phyloP scores from a whole-genome alignment of 2,113 vertebrate genomes.

The Phodopus roborovskii region DNA sequence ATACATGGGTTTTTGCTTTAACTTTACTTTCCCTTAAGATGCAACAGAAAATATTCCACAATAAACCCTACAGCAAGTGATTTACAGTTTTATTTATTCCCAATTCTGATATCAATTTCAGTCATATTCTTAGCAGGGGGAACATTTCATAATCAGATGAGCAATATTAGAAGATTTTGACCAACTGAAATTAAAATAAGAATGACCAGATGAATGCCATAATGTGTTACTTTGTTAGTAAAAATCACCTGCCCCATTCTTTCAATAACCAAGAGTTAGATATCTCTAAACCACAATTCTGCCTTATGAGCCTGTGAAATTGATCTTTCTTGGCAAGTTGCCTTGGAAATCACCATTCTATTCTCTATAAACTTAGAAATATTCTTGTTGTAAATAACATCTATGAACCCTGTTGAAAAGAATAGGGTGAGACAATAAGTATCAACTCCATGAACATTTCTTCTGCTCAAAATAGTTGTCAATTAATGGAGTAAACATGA shows the following conservation, averaged over 20 bases:
- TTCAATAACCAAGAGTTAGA: neutral
- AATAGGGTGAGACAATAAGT: slow-evolving; percentile 38
- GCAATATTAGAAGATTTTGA: neutral
- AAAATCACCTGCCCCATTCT: neutral
- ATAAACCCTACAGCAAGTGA: neutral
- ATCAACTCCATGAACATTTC: slow-evolving; percentile 36
- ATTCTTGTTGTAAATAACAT: slow-evolving; percentile 46
- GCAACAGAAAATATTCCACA: neutral
- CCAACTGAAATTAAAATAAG: neutral
- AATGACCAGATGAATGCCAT: neutral
- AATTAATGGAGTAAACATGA: slow-evolving; percentile 45
- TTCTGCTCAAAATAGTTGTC: slow-evolving; percentile 51
- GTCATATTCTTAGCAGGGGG: neutral
- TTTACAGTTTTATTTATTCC: neutral
- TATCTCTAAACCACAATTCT: neutral
- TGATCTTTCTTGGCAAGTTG: neutral
- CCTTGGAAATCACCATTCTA: neutral
- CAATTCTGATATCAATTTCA: neutral
- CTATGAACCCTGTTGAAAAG: slow-evolving; percentile 11
- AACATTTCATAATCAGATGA: neutral
- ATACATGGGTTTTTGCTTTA: neutral
- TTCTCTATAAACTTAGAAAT: slow-evolving; percentile 43
- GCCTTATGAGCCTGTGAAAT: neutral
- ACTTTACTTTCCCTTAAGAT: neutral
- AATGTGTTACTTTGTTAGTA: neutral